Evolutionary conservation across 2,888 invertebrate species (phyloP), one percentile per base, ranked within the genome.

Genomic region (Gymnoscelis rufifasciata): DNA sequence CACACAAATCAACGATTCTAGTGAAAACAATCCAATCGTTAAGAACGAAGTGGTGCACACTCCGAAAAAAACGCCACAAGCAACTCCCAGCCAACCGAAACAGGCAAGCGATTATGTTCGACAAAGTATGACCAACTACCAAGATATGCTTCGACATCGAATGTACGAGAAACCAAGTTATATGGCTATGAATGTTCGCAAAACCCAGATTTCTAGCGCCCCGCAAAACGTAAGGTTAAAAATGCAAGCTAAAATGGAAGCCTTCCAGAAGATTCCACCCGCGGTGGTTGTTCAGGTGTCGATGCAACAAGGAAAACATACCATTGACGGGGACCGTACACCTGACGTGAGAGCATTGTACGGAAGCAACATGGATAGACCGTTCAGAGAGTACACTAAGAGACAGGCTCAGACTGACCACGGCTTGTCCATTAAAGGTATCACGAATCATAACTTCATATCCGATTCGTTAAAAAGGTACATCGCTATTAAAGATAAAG

Each of bases 391-490:
- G 10, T 35, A 23, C 10, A 1, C 35, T 10, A 35, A 35, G 7
- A n/a, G 33, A 10, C 15, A 35, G 11, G 11, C 19, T 7, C 11
- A 7, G 7, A n/a, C 5, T 10, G 5, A 23, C 11, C 35, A 15
- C 10, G 1, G n/a, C n/a, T n/a, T 8, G 3, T 26, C 11, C n/a
- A 7, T 5, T 15, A 33, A 15, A n/a, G 14, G 14, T 15, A 6
- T 8, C 5, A 12, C 31, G 5, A 71, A 63, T 52, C 62, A 55
- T 2, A 66, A 64, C 40, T 43, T 51, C 6, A 37, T 54, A 2
- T 61, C 57, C 15, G 69, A 74, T 3, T 61, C 48, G 4, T 60
- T 68, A 40, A 68, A 56, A 27, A 72, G 70, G 40, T 73, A 64
- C 48, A 64, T 70, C 14, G 36, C 66, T 3, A 63, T 62, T 2